phyloP scores from a whole-genome alignment of 2,797 vertebrate species.

The Epinephelus awoara region DNA sequence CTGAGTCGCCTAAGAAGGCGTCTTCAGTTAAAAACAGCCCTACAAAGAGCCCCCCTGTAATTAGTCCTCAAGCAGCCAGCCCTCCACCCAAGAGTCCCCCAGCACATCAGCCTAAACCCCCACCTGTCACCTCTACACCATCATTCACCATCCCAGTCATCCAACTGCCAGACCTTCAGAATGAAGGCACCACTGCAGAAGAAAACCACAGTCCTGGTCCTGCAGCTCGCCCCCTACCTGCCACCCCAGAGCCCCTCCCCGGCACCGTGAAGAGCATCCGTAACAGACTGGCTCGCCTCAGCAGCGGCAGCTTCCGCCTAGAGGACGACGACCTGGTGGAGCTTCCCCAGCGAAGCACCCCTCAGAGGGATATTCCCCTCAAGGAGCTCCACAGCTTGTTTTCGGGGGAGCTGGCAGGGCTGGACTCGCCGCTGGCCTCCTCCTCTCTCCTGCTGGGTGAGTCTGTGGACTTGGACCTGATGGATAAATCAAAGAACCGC shows the following conservation, averaged over 20 bases:
- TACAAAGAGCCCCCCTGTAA: slow-evolving; percentile 54
- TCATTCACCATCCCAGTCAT: slow-evolving; percentile 83
- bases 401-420: slow-evolving; percentile 84
- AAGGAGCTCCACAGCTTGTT: slow-evolving; percentile 84
- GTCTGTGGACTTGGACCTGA: slow-evolving; percentile 84
- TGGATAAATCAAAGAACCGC: slow-evolving; percentile 92
- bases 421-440: slow-evolving; percentile 86
- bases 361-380: slow-evolving; percentile 74
- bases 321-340: slow-evolving; percentile 87
- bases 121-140: slow-evolving; percentile 54
- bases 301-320: slow-evolving; percentile 86
- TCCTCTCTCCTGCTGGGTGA: slow-evolving; percentile 82
- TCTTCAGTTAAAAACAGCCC: slow-evolving; percentile 63
- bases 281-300: slow-evolving; percentile 86
- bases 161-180: slow-evolving; percentile 76
- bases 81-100: slow-evolving; percentile 60
- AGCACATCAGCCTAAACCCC: slow-evolving; percentile 58
- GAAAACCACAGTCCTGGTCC: slow-evolving; percentile 58
- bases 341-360: slow-evolving; percentile 70
- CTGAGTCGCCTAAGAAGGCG: slow-evolving; percentile 83
- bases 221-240: slow-evolving; percentile 58
- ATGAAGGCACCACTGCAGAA: slow-evolving; percentile 70
- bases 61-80: slow-evolving; percentile 44
- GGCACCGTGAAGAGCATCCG: slow-evolving; percentile 85
- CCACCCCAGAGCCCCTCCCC: slow-evolving; percentile 83